Conservation (phyloP, 2,888 invertebrate species). For the Zaprionus bogoriensis region DNA sequence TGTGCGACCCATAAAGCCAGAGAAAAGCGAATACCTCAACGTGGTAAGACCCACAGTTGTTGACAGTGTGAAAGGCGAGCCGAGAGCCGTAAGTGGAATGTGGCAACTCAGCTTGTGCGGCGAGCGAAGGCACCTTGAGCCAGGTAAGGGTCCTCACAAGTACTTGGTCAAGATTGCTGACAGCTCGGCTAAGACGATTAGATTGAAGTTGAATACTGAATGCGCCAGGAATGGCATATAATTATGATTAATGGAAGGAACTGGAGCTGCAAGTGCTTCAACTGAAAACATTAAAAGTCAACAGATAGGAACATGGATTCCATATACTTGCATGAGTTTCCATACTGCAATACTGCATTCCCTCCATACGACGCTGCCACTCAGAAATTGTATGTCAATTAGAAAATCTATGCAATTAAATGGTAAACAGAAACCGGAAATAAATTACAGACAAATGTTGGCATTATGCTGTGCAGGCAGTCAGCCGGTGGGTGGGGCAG, state of each 20-base stretch:
- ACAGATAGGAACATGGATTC: too few species aligned
- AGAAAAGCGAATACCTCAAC: constrained; percentile 42
- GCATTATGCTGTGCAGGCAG: constrained; percentile 49
- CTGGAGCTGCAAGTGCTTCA: too few species aligned
- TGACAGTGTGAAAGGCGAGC: too few species aligned
- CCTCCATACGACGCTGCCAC: too few species aligned
- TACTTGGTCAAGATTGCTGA: constrained; percentile 39
- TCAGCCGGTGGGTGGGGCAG: too few species aligned
- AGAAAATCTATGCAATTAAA: constrained; percentile 42
- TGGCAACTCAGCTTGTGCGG: too few species aligned
- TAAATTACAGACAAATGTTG: constrained; percentile 60
- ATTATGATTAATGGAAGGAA: constrained; percentile 2
- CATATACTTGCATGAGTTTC: too few species aligned
- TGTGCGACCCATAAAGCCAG: constrained; percentile 37
- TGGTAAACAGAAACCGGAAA: constrained; percentile 52
- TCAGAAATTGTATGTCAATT: constrained; percentile 32
- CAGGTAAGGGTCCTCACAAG: too few species aligned
- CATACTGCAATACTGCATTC: too few species aligned
- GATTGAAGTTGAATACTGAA: constrained; percentile 8
- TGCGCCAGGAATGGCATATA: neutral
- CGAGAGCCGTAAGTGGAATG: too few species aligned
- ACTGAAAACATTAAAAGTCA: too few species aligned
- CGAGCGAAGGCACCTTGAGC: too few species aligned
- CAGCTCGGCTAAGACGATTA: constrained; percentile 29
- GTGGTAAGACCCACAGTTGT: constrained; percentile 16